A percentile compares a stretch with the other conserved stretches of the same genome.
Conservation (phyloP, 2,888 invertebrate species). For the Stenurella melanura region DNA sequence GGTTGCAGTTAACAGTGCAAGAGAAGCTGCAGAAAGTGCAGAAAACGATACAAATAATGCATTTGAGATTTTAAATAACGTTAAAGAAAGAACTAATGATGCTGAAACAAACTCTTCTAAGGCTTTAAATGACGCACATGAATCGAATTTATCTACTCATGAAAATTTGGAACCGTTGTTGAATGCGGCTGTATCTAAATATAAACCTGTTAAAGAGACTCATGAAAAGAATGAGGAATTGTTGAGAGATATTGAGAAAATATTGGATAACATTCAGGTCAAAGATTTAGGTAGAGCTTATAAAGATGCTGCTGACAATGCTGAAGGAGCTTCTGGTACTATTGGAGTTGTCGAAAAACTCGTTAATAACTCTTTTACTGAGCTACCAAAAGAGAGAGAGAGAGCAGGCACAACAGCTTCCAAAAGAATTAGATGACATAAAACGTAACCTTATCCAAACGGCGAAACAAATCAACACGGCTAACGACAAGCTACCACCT, state of each 20-base stretch:
- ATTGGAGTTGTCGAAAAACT: constrained; percentile 61
- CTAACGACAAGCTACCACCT: constrained; percentile 80
- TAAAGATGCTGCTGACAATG: constrained; percentile 64
- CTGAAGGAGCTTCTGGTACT: constrained; percentile 65
- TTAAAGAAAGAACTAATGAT: constrained; percentile 73
- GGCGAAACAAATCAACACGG: constrained; percentile 77
- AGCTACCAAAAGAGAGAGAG: constrained; percentile 78
- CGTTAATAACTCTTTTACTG: constrained; percentile 59
- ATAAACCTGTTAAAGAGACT: constrained; percentile 56
- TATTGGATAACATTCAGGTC: constrained; percentile 64
- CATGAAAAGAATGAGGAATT: constrained; percentile 66
- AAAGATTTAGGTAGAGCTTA: constrained; percentile 65
- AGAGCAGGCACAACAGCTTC: constrained; percentile 79
- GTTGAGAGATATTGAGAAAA: constrained; percentile 73
- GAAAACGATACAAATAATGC: constrained; percentile 72
- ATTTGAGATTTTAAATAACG: constrained; percentile 74
- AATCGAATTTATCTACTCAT: constrained; percentile 71
- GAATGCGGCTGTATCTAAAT: constrained; percentile 59
- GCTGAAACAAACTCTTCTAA: constrained; percentile 73
- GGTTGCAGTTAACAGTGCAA: constrained; percentile 81
- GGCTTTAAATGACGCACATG: constrained; percentile 72
- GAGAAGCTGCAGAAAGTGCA: constrained; percentile 80
- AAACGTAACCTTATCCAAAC: constrained; percentile 82
- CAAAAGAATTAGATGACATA: constrained; percentile 82
- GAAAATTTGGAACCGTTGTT: constrained; percentile 73